Conservation (phyloP, 2,888 invertebrate species). For the Branchellion lobata region DNA sequence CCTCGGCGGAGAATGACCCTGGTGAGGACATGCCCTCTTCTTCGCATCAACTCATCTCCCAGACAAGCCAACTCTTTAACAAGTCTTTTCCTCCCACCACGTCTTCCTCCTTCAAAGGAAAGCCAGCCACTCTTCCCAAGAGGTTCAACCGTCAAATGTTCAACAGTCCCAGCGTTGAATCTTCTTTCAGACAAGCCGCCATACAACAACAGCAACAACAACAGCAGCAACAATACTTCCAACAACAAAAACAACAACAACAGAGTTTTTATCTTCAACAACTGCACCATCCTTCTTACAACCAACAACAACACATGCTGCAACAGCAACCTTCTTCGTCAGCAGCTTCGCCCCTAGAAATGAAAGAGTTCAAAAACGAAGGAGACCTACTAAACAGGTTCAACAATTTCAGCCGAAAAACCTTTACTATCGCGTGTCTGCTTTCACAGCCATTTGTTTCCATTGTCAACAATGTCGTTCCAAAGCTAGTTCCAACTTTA, state of each 20-base stretch:
- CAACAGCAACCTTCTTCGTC: too few species aligned
- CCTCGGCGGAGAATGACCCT: not conserved
- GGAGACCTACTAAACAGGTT: not conserved
- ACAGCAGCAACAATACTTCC: not conserved
- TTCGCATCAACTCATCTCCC: constrained; percentile 23
- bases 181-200: not conserved
- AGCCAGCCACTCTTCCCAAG: not conserved
- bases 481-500: too few species aligned
- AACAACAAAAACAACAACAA: not conserved
- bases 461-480: too few species aligned
- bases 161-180: not conserved
- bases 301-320: not conserved
- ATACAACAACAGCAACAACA: constrained; percentile 5
- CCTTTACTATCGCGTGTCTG: constrained; percentile 19
- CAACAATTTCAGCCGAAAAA: not conserved
- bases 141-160: not conserved
- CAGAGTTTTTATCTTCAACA: not conserved
- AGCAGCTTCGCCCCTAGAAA: too few species aligned
- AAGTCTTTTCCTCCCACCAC: too few species aligned
- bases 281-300: not conserved
- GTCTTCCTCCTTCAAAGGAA: too few species aligned
- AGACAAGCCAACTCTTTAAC: constrained; percentile 17
- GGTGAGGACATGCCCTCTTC: not conserved
- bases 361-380: too few species aligned
- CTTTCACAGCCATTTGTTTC: too few species aligned